phyloP scores from a whole-genome alignment of 2,113 vertebrate species.

The Anoplopoma fimbria region DNA sequence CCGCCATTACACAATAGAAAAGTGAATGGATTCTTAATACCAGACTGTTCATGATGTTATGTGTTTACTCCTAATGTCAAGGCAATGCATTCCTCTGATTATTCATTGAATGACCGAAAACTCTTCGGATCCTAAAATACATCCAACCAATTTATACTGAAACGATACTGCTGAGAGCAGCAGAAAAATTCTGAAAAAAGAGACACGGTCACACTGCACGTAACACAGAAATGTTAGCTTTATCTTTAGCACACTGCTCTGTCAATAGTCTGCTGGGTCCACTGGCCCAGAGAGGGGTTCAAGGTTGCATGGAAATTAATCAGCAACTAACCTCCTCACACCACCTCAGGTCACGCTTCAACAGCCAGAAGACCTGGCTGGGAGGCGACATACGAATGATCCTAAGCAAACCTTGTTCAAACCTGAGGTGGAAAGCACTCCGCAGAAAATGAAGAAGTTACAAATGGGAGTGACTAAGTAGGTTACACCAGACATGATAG shows the following conservation, averaged over 20 bases:
- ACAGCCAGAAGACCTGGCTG: conserved; percentile 27
- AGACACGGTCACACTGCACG: conserved; percentile 43
- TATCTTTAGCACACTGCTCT: conserved; percentile 83
- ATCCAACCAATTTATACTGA: conserved; percentile 42
- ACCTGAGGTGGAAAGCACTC: conserved; percentile 6
- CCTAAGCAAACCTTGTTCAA: conserved; percentile 35
- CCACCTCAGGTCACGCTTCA: conserved; percentile 58
- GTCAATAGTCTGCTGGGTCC: conserved; percentile 86
- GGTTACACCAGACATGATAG: conserved; percentile 42
- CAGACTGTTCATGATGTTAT: neutral
- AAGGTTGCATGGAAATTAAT: conserved; percentile 84
- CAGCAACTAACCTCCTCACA: conserved; percentile 78
- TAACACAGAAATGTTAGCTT: conserved; percentile 72
- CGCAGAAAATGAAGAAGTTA: conserved; percentile 44
- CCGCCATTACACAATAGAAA: neutral
- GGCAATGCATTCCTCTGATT: conserved; percentile 28
- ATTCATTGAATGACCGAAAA: conserved; percentile 38
- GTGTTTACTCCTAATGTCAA: neutral
- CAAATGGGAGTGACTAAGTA: conserved; percentile 41
- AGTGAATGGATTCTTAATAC: neutral
- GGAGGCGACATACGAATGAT: conserved; percentile 19
- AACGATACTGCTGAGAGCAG: conserved; percentile 73
- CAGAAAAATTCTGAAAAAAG: conserved; percentile 54
- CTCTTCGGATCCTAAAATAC: conserved; percentile 44
- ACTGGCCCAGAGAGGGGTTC: conserved; percentile 81